Conservation (phyloP, 2,888 invertebrate genomes). For the Platerodrilus igneus region DNA sequence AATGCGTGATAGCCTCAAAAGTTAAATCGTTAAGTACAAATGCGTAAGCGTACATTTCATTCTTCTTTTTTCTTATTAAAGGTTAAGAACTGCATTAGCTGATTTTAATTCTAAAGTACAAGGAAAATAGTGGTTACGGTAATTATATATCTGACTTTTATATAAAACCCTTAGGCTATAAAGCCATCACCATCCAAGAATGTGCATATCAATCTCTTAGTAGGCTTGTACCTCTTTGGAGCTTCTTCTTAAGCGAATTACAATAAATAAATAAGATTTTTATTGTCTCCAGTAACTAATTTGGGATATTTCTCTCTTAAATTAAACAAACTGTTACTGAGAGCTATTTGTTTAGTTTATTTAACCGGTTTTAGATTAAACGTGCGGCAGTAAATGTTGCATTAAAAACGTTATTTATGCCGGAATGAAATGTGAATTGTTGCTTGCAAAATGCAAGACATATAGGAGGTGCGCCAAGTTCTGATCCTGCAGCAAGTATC, state of each 20-base stretch:
- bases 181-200: slow-evolving; percentile 18
- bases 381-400: slow-evolving; percentile 35
- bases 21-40: slow-evolving; percentile 14
- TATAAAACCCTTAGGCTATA: slow-evolving; percentile 17
- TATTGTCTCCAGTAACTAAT: slow-evolving; percentile 27
- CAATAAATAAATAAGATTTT: no score
- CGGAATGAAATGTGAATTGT: slow-evolving; percentile 30
- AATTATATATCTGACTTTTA: slow-evolving; percentile 22
- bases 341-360: slow-evolving; percentile 33
- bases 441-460: slow-evolving; percentile 18
- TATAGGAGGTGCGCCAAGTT: slow-evolving; percentile 13
- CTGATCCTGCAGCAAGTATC: slow-evolving; percentile 16
- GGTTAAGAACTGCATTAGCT: slow-evolving; percentile 20
- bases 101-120: slow-evolving; percentile 22
- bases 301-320: slow-evolving; percentile 30
- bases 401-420: slow-evolving; percentile 37
- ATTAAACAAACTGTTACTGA: slow-evolving; percentile 28
- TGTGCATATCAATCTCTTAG: slow-evolving; percentile 14
- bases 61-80: slow-evolving; percentile 16
- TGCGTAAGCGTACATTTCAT: slow-evolving; percentile 7
- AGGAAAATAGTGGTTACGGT: slow-evolving; percentile 22
- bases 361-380: slow-evolving; percentile 37
- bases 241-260: no score
- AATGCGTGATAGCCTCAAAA: slow-evolving; percentile 19
- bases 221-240: neutral